These are phyloP conservation scores for Lampropteryx suffumata DNA, from an alignment of 2,888 invertebrate species.

Conservation along the genomic window DNA sequence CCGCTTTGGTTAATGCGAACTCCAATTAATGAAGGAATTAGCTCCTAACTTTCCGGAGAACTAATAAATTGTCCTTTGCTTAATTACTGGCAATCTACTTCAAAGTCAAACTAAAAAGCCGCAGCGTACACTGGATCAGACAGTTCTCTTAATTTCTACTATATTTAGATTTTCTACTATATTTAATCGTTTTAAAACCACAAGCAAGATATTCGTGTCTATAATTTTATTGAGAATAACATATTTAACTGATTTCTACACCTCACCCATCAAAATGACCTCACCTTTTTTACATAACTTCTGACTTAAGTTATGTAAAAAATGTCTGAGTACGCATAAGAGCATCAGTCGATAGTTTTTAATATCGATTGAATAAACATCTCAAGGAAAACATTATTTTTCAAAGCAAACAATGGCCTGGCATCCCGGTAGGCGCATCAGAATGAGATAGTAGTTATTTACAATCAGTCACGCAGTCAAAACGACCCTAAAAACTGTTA, in stretches of 20 bases:
- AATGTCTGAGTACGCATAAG: too few species aligned
- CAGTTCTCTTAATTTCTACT: too few species aligned
- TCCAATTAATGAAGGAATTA: conserved; percentile 66
- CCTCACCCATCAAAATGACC: too few species aligned
- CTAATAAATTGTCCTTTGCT: conserved; percentile 53
- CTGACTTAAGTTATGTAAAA: too few species aligned
- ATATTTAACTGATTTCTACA: too few species aligned
- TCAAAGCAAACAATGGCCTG: conserved; percentile 68
- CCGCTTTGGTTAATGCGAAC: conserved; percentile 50
- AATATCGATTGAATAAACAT: conserved; percentile 34
- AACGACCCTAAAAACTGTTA: conserved; percentile 69
- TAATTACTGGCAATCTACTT: conserved; percentile 17
- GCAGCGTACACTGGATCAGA: neutral
- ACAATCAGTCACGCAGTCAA: conserved; percentile 76
- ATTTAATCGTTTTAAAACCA: too few species aligned
- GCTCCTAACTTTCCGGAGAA: conserved; percentile 56
- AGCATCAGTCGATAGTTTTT: conserved; percentile 15
- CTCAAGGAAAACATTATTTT: conserved; percentile 55
- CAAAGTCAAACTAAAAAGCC: conserved; percentile 13
- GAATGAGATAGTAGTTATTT: conserved; percentile 80
- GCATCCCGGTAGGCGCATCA: conserved; percentile 67
- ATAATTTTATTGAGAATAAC: too few species aligned
- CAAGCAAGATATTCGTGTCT: too few species aligned
- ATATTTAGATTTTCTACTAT: conserved; percentile 3
- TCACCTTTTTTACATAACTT: too few species aligned